These are phyloP conservation scores for Oceanodroma tethys DNA, from an alignment of 2,113 vertebrate species.

Conservation along the genomic window DNA sequence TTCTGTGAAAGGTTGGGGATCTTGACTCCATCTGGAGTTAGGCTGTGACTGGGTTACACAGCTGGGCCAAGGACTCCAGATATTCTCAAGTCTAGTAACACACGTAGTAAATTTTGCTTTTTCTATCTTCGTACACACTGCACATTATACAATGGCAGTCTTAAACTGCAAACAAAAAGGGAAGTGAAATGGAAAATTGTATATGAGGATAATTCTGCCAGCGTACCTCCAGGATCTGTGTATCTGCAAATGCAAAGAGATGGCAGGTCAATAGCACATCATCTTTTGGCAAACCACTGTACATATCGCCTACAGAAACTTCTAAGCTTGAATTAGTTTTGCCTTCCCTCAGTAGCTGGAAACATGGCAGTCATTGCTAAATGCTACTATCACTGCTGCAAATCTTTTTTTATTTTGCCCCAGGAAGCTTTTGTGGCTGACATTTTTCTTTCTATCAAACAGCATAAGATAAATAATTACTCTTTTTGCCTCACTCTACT, in stretches of 20 bases:
- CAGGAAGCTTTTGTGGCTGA: conserved; percentile 8
- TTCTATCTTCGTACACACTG: neutral
- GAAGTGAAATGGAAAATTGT: neutral
- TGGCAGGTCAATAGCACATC: neutral
- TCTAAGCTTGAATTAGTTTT: neutral
- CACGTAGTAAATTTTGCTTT: neutral
- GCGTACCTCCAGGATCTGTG: neutral
- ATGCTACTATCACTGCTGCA: neutral
- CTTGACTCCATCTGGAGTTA: no score
- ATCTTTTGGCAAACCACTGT: neutral
- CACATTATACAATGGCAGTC: neutral
- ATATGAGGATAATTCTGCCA: neutral
- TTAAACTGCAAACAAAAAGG: neutral
- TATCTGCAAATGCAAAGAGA: neutral
- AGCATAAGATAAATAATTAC: conserved; percentile 23
- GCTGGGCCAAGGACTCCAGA: neutral
- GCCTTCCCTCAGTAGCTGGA: neutral
- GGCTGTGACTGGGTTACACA: neutral
- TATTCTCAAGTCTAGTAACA: neutral
- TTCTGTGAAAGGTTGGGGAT: neutral
- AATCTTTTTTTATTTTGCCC: conserved; percentile 19
- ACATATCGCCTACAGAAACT: neutral
- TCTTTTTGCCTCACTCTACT: neutral
- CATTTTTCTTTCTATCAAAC: conserved; percentile 9
- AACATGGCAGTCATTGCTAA: neutral